Evolutionary conservation across 2,888 invertebrate genomes (phyloP).

Genomic region (Hirtodrosophila duncani): DNA sequence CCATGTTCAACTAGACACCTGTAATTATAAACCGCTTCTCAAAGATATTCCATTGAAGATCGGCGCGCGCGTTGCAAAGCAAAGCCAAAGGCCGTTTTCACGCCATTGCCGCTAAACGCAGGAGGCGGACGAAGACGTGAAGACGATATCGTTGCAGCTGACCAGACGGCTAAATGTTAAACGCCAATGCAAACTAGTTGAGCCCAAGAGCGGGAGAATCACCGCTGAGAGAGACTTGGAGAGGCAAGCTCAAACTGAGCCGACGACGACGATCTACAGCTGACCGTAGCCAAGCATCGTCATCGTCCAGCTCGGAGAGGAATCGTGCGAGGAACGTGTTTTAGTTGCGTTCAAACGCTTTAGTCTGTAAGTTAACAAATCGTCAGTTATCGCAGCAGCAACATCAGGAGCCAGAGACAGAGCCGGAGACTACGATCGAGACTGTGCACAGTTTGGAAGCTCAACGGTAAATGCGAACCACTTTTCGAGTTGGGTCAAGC

Average conservation of each 20-base stretch:
- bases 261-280: no score
- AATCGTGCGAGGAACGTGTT: conserved; percentile 53
- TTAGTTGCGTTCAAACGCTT: conserved; percentile 72
- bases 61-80: no score
- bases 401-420: conserved; percentile 3
- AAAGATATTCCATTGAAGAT: background rate
- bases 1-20: conserved; percentile 28
- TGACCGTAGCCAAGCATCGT: conserved; percentile 15
- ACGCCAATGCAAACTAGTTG: conserved; percentile 6
- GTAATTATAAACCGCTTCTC: conserved; percentile 23
- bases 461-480: conserved; percentile 49
- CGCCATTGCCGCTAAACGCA: conserved; percentile 11
- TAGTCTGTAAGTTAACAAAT: conserved; percentile 66
- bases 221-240: background rate
- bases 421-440: conserved; percentile 33
- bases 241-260: background rate
- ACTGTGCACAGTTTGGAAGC: conserved; percentile 45
- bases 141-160: no score
- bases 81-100: conserved; percentile 9
- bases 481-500: conserved; percentile 36
- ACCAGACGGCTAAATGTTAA: no score
- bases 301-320: conserved; percentile 45
- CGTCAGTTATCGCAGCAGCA: conserved; percentile 49
- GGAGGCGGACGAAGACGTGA: conserved; percentile 7
- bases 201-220: conserved; percentile 1